phyloP scores from a whole-genome alignment of 2,888 invertebrate genomes.

The Amphipoea oculea region DNA sequence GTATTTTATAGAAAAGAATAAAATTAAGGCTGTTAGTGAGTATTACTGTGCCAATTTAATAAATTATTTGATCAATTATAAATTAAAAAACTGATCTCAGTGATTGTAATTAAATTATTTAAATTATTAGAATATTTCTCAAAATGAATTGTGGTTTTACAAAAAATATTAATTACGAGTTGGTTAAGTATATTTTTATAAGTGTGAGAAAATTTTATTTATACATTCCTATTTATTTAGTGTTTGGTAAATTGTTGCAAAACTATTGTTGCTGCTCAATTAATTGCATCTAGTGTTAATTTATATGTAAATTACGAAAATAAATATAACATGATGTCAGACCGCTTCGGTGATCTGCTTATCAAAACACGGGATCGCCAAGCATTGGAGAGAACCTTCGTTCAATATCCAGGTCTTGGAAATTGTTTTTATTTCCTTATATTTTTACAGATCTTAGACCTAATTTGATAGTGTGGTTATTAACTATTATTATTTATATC shows the following conservation, averaged over 20 bases:
- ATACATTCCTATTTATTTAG: constrained; percentile 20
- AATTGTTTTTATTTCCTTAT: neutral
- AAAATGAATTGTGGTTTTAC: constrained; percentile 45
- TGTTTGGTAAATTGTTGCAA: constrained; percentile 43
- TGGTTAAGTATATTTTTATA: constrained; percentile 52
- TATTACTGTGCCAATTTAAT: constrained; percentile 51
- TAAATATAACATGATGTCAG: neutral
- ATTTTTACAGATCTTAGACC: neutral
- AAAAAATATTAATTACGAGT: constrained; percentile 28
- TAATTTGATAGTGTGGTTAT: neutral
- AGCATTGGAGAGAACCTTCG: neutral
- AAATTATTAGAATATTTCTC: constrained; percentile 20
- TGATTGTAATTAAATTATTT: constrained; percentile 52
- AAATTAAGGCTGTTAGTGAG: constrained; percentile 40
- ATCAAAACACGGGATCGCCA: neutral
- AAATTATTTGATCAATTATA: constrained; percentile 26
- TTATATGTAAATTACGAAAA: neutral
- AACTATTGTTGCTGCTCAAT: neutral
- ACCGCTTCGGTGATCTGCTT: neutral
- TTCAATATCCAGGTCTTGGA: neutral
- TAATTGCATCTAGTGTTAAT: neutral
- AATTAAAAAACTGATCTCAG: constrained; percentile 58
- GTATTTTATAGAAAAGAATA: constrained; percentile 19
- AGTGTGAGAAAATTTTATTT: constrained; percentile 19
- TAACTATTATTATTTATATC: neutral